Percentiles rank a stretch among this genome's conserved stretches.
Conservation (phyloP, 2,797 vertebrate species). For the Staurois parvus region DNA sequence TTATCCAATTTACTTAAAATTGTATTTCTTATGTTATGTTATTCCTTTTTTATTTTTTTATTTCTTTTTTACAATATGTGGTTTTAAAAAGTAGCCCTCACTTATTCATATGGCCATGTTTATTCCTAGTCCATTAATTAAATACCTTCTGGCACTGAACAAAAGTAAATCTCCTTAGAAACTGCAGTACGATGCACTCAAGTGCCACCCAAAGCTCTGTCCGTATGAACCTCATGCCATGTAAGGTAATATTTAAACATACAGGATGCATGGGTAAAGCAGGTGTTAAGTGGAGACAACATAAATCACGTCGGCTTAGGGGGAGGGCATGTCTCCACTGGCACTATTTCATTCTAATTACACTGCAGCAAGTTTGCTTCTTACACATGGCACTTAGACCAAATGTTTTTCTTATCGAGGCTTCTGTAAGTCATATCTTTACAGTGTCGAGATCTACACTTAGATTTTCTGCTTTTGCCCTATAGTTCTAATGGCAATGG, state of each 20-base stretch:
- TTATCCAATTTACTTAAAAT: slow-evolving; percentile 17
- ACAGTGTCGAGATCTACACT: slow-evolving; percentile 1
- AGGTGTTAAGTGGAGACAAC: slow-evolving; percentile 40
- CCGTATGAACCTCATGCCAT: not conserved
- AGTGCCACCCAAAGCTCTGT: slow-evolving; percentile 35
- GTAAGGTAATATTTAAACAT: slow-evolving; percentile 62
- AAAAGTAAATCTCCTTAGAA: slow-evolving; percentile 48
- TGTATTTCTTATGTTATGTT: not conserved
- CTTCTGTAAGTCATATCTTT: slow-evolving; percentile 22
- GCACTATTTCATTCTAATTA: not conserved
- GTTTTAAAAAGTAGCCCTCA: slow-evolving; percentile 52
- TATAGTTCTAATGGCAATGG: not conserved
- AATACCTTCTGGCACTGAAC: slow-evolving; percentile 57
- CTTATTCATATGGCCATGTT: slow-evolving; percentile 33
- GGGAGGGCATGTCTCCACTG: slow-evolving; percentile 28
- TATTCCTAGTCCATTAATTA: slow-evolving; percentile 49
- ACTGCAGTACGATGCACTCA: slow-evolving; percentile 9
- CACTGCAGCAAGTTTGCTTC: not conserved
- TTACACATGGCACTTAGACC: slow-evolving; percentile 20
- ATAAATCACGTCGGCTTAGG: slow-evolving; percentile 21
- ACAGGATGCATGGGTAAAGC: slow-evolving; percentile 45
- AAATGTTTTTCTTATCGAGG: slow-evolving; percentile 49
- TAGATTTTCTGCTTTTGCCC: not conserved
- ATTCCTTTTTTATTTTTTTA: not conserved
- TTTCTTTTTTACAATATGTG: slow-evolving; percentile 27